Conservation (phyloP, 1,140 invertebrate species). For the Lanistes nyassanus region DNA sequence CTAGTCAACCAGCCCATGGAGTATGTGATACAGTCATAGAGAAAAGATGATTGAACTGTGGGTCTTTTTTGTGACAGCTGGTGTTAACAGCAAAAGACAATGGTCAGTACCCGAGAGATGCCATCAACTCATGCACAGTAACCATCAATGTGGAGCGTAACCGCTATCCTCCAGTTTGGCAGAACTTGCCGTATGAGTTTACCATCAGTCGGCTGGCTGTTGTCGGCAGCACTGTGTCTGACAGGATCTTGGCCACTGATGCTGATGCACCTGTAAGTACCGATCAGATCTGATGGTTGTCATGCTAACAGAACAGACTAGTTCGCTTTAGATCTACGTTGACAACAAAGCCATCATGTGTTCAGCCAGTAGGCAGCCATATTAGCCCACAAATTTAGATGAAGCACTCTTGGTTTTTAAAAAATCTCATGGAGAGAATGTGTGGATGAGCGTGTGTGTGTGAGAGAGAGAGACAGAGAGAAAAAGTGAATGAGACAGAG, state of each 20-base stretch:
- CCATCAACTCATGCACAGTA: constrained; percentile 72
- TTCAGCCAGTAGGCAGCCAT: too few species aligned
- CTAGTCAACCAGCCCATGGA: too few species aligned
- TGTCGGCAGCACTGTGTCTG: constrained; percentile 22
- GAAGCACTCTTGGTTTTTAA: too few species aligned
- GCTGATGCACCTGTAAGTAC: constrained; percentile 27
- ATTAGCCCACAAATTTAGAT: too few species aligned
- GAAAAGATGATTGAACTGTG: background rate
- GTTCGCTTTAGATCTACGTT: too few species aligned
- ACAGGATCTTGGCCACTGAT: constrained; percentile 32
- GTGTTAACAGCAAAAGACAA: constrained; percentile 50
- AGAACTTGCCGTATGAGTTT: constrained; percentile 59
- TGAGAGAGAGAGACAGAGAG: too few species aligned
- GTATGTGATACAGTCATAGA: too few species aligned
- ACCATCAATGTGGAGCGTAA: constrained; percentile 85
- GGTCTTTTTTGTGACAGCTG: constrained; percentile 39
- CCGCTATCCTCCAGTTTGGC: constrained; percentile 67
- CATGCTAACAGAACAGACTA: too few species aligned
- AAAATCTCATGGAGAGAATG: background rate
- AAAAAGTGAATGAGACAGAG: too few species aligned
- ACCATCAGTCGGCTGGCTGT: constrained; percentile 32
- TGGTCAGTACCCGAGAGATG: constrained; percentile 29
- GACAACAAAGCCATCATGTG: too few species aligned
- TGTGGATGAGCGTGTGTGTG: constrained; percentile 16
- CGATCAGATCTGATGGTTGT: too few species aligned